Evolutionary conservation across 2,888 invertebrate species (phyloP).

Genomic region (Aporophyla lueneburgensis): DNA sequence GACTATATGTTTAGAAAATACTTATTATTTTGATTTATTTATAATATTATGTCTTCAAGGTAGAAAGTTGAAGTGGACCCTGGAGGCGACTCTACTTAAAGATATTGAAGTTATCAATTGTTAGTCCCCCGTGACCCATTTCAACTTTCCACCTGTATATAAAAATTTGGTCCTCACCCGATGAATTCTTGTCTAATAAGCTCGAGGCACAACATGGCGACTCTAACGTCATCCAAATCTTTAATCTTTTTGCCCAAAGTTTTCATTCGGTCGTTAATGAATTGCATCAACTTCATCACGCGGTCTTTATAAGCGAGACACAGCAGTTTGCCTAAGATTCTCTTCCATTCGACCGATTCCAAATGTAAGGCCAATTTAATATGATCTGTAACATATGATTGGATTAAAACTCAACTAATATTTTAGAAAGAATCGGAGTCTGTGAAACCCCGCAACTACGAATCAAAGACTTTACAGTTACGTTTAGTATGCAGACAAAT

Average conservation of each 20-base stretch:
- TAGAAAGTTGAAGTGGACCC: not conserved
- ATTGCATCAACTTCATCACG: slow-evolving; percentile 93
- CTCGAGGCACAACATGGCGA: slow-evolving; percentile 95
- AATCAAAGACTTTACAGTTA: not conserved
- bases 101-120: not conserved
- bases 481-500: not conserved
- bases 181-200: slow-evolving; percentile 95
- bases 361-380: slow-evolving; percentile 92
- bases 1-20: not conserved
- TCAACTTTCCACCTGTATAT: not conserved
- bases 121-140: not conserved
- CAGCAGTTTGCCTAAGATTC: slow-evolving; percentile 92
- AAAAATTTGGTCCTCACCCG: slow-evolving; percentile 77
- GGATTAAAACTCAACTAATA: not conserved
- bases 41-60: not conserved
- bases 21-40: not conserved
- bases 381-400: slow-evolving; percentile 85
- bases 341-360: slow-evolving; percentile 96
- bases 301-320: slow-evolving; percentile 93
- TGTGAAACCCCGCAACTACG: not conserved
- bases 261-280: slow-evolving; percentile 94
- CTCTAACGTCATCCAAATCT: slow-evolving; percentile 94
- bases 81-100: not conserved
- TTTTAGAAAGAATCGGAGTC: not conserved
- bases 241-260: slow-evolving; percentile 93